Evolutionary conservation across 1,140 invertebrate genomes (phyloP).

Genomic region (Calephelis nemesis): DNA sequence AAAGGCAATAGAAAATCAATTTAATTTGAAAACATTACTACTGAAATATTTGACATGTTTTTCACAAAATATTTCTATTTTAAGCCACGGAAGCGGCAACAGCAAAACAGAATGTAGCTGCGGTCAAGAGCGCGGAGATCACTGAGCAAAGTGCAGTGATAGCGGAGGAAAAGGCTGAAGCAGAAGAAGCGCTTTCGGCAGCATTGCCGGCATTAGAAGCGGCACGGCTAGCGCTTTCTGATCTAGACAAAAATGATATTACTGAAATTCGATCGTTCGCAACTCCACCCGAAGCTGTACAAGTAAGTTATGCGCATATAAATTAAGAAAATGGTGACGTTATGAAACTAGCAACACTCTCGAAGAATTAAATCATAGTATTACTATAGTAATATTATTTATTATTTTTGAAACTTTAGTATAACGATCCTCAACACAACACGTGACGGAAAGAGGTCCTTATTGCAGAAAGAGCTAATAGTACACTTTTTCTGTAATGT

Average conservation of each 20-base stretch:
- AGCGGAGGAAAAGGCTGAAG: slow-evolving; percentile 88
- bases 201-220: slow-evolving; percentile 90
- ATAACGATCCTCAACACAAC: too few relatives aligned
- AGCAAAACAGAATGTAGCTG: slow-evolving; percentile 87
- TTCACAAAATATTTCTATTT: not conserved
- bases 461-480: too few relatives aligned
- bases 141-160: slow-evolving; percentile 89
- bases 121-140: slow-evolving; percentile 88
- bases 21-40: not conserved
- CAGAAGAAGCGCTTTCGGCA: slow-evolving; percentile 87
- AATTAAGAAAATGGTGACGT: not conserved
- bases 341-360: not conserved
- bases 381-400: too few relatives aligned
- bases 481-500: too few relatives aligned
- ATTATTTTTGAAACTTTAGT: too few relatives aligned
- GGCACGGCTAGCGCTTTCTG: slow-evolving; percentile 87
- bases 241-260: slow-evolving; percentile 93
- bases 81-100: slow-evolving; percentile 84
- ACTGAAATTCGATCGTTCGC: slow-evolving; percentile 95
- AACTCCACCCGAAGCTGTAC: slow-evolving; percentile 93
- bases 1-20: not conserved
- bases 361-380: too few relatives aligned
- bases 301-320: slow-evolving; percentile 60
- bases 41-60: not conserved
- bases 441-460: too few relatives aligned